Evolutionary conservation across 2,888 invertebrate species (phyloP), one percentile per base, ranked within the genome.

Genomic region (Rhopalosiphum nymphaeae): DNA sequence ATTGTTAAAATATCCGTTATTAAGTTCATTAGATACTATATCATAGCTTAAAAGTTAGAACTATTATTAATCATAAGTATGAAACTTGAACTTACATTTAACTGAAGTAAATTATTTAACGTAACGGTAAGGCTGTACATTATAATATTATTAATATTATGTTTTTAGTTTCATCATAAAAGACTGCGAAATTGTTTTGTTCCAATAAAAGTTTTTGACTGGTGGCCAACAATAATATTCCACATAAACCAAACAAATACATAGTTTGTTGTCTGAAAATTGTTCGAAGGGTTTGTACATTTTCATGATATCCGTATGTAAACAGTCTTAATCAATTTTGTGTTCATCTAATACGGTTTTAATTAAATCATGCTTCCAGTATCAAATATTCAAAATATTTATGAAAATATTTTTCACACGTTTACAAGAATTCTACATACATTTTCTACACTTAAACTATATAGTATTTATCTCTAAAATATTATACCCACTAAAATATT

Each of bases 151-250:
- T 44, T 87, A 87, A 49, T 87, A n/a, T n/a, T n/a, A 49, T 87
- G 87, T 87, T n/a, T 87, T 87, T 49, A 87, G 49, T 49, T 53
- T 49, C 7, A 49, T 21, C 10, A 56, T 11, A 36, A 36, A 56
- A 53, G n/a, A 67, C n/a, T 67, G n/a, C 16, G n/a, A 67, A 67
- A 67, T 67, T 67, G n/a, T 67, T n/a, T 67, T 5, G n/a, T 67
- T 67, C n/a, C n/a, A 25, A 42, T 53, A 25, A 11, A 57, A 88
- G 21, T 36, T 36, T 53, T 53, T 53, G 36, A 88, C 36, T 88
- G 53, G 25, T 42, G 36, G 36, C 53, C 26, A 56, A 88, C 53
- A 88, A 88, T 53, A 88, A 88, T 88, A 88, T 42, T 86, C n/a
- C 5, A 16, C 16, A 53, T 21, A 86, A 46, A 26, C 44, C 86